phyloP scores from a whole-genome alignment of 2,797 vertebrate species.

The Gambusia yucatana region DNA sequence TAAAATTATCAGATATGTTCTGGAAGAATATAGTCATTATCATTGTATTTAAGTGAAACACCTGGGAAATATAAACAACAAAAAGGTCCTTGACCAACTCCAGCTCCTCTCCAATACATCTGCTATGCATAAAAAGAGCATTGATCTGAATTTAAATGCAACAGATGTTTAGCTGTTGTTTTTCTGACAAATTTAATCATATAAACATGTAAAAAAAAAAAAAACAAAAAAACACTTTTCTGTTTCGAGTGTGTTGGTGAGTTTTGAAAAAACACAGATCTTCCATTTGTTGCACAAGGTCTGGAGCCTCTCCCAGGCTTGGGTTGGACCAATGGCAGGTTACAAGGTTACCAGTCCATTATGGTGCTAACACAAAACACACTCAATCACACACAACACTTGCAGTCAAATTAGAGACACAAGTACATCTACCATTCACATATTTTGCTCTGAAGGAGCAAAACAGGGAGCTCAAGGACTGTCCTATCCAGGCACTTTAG shows the following conservation, averaged over 20 bases:
- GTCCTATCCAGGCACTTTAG: neutral
- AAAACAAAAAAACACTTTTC: too few relatives aligned
- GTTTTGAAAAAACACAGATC: neutral
- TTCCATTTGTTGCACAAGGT: neutral
- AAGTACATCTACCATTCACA: neutral
- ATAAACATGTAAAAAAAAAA: conserved; percentile 8
- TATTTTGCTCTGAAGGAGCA: neutral
- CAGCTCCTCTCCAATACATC: neutral
- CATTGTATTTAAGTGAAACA: conserved; percentile 50
- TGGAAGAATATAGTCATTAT: conserved; percentile 35
- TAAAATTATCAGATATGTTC: neutral
- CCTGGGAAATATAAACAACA: conserved; percentile 39
- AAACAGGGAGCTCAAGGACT: neutral
- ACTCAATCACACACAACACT: neutral
- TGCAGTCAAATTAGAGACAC: neutral
- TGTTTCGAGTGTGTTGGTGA: neutral
- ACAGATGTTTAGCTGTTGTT: conserved; percentile 42
- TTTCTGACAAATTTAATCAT: conserved; percentile 21
- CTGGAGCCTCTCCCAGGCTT: neutral
- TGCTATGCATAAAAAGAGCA: conserved; percentile 23
- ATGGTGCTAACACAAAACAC: neutral
- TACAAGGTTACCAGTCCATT: neutral
- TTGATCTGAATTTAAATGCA: conserved; percentile 42
- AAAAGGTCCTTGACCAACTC: conserved; percentile 17
- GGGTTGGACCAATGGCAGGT: neutral